phyloP scores from a whole-genome alignment of 2,113 vertebrate genomes.

The Scalopus aquaticus region DNA sequence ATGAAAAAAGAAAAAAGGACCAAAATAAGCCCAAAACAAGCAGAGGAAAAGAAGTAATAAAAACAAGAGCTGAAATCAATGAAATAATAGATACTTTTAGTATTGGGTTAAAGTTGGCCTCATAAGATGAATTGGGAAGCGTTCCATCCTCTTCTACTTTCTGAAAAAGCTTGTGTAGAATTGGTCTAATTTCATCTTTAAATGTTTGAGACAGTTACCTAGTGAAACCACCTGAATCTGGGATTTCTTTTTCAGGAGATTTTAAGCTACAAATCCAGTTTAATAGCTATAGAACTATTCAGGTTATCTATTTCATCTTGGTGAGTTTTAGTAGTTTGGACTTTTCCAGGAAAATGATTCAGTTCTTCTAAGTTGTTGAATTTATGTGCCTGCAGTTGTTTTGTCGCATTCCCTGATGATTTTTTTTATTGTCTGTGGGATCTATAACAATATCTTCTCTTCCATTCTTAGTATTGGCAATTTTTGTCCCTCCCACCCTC shows the following conservation, averaged over 20 bases:
- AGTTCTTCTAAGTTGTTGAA: neutral
- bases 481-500: neutral
- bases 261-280: slow-evolving; percentile 3
- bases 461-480: neutral
- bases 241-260: neutral
- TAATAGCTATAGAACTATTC: neutral
- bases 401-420: neutral
- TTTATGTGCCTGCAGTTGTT: neutral
- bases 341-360: neutral
- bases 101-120: neutral
- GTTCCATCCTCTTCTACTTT: neutral
- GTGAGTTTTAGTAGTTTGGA: neutral
- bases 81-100: neutral
- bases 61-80: neutral
- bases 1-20: neutral
- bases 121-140: neutral
- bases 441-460: neutral
- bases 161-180: neutral
- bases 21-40: neutral
- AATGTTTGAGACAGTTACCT: neutral
- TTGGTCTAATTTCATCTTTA: neutral
- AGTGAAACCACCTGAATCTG: neutral
- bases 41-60: neutral
- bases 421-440: neutral
- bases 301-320: slow-evolving; percentile 17